Evolutionary conservation across 1,140 invertebrate species (phyloP).

Genomic region (Ganaspis sp.): DNA sequence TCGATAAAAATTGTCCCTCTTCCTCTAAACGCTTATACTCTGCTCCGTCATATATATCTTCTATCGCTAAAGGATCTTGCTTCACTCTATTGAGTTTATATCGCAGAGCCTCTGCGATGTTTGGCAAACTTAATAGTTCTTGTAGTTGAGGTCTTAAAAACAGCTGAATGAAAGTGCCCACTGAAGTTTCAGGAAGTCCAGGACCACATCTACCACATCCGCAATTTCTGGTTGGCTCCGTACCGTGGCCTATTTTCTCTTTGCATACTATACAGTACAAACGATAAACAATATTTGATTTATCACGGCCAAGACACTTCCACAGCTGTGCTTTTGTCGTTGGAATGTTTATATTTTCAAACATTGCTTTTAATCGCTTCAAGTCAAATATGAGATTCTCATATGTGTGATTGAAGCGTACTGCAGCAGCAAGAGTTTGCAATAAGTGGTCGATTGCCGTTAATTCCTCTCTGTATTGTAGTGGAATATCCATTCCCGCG

Average conservation of each 20-base stretch:
- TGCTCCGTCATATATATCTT: constrained; percentile 35
- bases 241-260: constrained; percentile 22
- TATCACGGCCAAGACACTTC: background rate
- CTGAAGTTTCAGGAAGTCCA: background rate
- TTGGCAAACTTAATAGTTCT: background rate
- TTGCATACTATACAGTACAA: background rate
- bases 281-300: background rate
- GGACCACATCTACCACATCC: background rate
- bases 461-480: background rate
- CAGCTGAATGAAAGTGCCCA: background rate
- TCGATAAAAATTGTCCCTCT: constrained; percentile 38
- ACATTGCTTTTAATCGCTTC: background rate
- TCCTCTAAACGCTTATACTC: constrained; percentile 29
- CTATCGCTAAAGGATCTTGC: background rate
- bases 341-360: background rate
- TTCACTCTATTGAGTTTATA: background rate
- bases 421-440: background rate
- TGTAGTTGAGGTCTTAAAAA: background rate
- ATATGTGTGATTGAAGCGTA: background rate
- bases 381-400: background rate
- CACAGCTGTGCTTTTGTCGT: background rate
- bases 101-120: background rate
- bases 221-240: background rate
- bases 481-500: background rate
- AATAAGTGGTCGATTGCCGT: background rate